phyloP scores from a whole-genome alignment of 2,113 vertebrate species.

The Sisor rabdophorus region DNA sequence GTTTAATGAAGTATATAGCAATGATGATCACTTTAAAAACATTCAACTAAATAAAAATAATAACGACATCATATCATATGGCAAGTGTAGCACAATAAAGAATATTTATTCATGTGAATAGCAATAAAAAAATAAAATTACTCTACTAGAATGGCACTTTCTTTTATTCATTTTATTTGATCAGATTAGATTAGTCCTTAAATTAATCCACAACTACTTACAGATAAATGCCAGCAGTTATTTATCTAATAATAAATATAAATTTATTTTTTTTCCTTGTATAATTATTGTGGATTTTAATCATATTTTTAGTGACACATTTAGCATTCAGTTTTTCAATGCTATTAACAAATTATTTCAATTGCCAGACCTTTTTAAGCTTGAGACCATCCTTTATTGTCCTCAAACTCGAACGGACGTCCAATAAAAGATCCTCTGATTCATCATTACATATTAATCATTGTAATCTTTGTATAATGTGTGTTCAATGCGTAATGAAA shows the following conservation, averaged over 20 bases:
- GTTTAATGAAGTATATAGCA: background rate
- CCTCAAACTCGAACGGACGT: background rate
- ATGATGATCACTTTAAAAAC: too few relatives aligned
- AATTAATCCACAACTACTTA: background rate
- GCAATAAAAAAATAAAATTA: background rate
- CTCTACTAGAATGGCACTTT: too few relatives aligned
- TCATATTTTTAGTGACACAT: background rate
- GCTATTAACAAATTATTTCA: background rate
- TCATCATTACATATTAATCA: background rate
- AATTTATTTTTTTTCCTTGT: too few relatives aligned
- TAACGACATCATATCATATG: background rate
- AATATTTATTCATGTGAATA: background rate
- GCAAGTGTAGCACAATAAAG: background rate
- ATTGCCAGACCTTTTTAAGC: background rate
- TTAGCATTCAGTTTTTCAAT: background rate
- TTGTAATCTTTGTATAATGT: constrained; percentile 55
- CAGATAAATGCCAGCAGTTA: background rate
- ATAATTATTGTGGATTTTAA: background rate
- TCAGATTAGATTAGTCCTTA: too few relatives aligned
- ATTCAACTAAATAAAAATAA: background rate
- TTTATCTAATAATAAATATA: background rate
- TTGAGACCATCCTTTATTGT: background rate
- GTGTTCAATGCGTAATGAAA: constrained; percentile 56
- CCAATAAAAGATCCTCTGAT: background rate
- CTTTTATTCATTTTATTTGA: background rate